Base-by-base conservation (phyloP, 2,113 vertebrate genomes). In the Neodon shergylaensis region DNA sequence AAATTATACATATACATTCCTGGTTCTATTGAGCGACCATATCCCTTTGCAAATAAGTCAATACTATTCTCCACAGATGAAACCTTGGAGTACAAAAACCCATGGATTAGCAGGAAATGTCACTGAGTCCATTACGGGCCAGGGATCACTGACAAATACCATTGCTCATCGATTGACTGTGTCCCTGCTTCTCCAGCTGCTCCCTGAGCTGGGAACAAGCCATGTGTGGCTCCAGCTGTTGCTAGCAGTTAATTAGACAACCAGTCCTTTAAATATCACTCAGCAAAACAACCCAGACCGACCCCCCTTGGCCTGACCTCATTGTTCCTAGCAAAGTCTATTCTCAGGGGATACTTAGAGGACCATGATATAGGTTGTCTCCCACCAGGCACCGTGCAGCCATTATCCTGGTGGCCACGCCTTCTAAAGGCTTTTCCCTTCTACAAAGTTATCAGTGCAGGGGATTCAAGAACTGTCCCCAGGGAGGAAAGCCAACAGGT, bases 21-120 rank as follows among this genome's bases (percentile, higher is more conserved):
- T 5, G 49, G 36, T 33, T 65, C 39, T 89, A 21, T 87, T 63
- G 70, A 58, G 39, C 83, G 83, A 42, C 28, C 61, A 39, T 84
- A 91, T 85, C 91, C 97, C 93, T 86, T 97, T 93, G 94, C 87
- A 96, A 89, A 96, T 94, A 93, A 97, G 61, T 95, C 97, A 94
- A 76, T 96, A 58, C 90, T 76, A 0, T 85, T 96, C 95, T 92
- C 96, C 7, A 9, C 86, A 95, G 95, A 97, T 98, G 98, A 97
- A 96, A 95, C 94, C 42, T 19, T 76, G 19, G 90, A 90, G 96
- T 88, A 52, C 94, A 96, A 91, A 96, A 88, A 44, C 76, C 6
- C 97, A 65, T 91, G 97, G 97, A 97, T 98, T 98, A 98, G 96
- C 88, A 93, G 97, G 89, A 97, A 94, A 92, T 97, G 97, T 98